Evolutionary conservation across 1,140 invertebrate genomes (phyloP).

Genomic region (Ips typographus): DNA sequence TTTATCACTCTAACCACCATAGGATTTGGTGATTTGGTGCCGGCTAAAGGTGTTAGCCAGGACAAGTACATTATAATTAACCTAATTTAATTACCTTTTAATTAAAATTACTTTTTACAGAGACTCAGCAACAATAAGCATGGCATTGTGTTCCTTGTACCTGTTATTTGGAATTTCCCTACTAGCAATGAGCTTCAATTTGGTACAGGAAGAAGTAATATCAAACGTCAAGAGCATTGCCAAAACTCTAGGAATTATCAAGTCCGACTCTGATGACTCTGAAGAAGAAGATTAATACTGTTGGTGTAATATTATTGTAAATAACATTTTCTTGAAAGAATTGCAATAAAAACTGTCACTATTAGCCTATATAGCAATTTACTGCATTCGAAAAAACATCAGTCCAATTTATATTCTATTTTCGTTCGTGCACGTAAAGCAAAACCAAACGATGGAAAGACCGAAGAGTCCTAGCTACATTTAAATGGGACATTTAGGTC

Average conservation of each 20-base stretch:
- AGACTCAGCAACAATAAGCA: slow-evolving; percentile 69
- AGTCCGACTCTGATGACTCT: slow-evolving; percentile 65
- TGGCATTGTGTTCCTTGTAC: slow-evolving; percentile 90
- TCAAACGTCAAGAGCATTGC: slow-evolving; percentile 82
- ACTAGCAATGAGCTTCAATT: slow-evolving; percentile 97
- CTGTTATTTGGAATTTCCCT: slow-evolving; percentile 95
- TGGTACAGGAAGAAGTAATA: slow-evolving; percentile 91
- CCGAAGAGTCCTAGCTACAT: slow-evolving; percentile 20
- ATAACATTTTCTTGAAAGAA: no score
- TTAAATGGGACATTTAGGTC: slow-evolving; percentile 30
- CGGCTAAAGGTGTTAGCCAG: slow-evolving; percentile 73
- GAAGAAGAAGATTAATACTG: slow-evolving; percentile 38
- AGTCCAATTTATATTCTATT: slow-evolving; percentile 26
- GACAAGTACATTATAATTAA: slow-evolving; percentile 43
- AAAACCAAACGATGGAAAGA: slow-evolving; percentile 15
- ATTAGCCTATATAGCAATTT: no score
- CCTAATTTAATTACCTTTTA: slow-evolving; percentile 1
- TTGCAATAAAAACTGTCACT: no score
- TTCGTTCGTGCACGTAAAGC: slow-evolving; percentile 19
- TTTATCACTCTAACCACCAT: slow-evolving; percentile 95
- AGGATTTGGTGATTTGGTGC: slow-evolving; percentile 93
- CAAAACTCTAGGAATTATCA: slow-evolving; percentile 81
- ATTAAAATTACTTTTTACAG: slow-evolving; percentile 14
- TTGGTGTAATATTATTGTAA: no score
- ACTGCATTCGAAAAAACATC: slow-evolving; percentile 8